Evolutionary conservation across 2,888 invertebrate genomes (phyloP).

Genomic region (Ischnura elegans): DNA sequence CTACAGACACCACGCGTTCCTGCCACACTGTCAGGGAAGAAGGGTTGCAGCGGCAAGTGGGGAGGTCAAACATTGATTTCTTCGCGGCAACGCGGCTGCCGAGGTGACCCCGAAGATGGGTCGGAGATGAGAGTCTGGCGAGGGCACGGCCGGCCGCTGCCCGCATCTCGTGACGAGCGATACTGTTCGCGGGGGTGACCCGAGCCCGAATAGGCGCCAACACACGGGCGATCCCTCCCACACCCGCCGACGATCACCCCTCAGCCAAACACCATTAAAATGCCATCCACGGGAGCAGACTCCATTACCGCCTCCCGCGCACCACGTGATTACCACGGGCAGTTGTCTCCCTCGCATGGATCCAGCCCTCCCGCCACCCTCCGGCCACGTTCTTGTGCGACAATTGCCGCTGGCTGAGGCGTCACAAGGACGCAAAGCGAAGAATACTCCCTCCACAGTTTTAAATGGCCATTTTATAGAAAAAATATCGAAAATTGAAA

Average conservation of each 20-base stretch:
- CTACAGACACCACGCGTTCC: background rate
- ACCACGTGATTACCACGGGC: background rate
- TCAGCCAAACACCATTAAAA: background rate
- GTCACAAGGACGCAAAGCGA: too few species aligned
- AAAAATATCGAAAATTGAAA: too few species aligned
- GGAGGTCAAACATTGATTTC: constrained; percentile 54
- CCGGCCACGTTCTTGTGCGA: too few species aligned
- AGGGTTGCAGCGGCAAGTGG: background rate
- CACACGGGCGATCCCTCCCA: background rate
- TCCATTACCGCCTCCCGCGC: constrained; percentile 4
- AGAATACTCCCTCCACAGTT: too few species aligned
- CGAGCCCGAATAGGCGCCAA: background rate
- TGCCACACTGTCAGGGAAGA: background rate
- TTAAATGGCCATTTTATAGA: too few species aligned
- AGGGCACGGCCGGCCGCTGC: background rate
- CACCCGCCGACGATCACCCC: background rate
- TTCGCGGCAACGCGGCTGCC: background rate
- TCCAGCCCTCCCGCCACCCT: background rate
- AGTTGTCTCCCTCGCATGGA: background rate
- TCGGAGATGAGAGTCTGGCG: background rate
- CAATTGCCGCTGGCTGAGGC: too few species aligned
- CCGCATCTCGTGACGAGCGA: background rate
- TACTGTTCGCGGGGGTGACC: background rate
- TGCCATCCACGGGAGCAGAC: background rate
- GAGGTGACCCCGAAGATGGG: constrained; percentile 21